These are phyloP conservation scores for Urocolius indicus DNA, from an alignment of 2,113 vertebrate species.

Conservation along the genomic window DNA sequence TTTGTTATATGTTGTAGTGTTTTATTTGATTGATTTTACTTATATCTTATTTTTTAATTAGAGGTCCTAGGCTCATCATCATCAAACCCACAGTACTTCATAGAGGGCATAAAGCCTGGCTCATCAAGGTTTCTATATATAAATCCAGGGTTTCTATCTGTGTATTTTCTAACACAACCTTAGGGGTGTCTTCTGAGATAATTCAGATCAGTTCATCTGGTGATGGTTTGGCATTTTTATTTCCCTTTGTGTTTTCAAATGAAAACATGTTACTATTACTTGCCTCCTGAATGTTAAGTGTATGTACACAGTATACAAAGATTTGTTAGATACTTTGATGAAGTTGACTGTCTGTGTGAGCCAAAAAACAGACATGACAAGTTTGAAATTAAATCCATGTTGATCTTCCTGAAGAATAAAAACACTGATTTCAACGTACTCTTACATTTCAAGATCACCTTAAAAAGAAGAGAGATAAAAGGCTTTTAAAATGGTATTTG, in stretches of 20 bases:
- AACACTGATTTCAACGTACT: neutral
- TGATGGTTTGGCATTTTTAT: neutral
- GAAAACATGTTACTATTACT: neutral
- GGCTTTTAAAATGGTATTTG: neutral
- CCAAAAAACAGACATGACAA: neutral
- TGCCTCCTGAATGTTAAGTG: neutral
- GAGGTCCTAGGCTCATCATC: neutral
- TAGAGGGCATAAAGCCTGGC: neutral
- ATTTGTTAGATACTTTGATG: neutral
- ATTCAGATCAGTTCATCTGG: neutral
- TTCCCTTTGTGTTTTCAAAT: neutral
- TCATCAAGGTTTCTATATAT: neutral
- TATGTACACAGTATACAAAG: neutral
- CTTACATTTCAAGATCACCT: neutral
- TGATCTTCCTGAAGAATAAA: neutral
- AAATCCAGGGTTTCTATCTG: neutral
- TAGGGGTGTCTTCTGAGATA: neutral
- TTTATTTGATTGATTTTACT: neutral
- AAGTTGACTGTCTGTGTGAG: neutral
- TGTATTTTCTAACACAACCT: neutral
- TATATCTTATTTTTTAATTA: neutral
- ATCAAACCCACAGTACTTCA: neutral
- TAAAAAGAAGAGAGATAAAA: neutral
- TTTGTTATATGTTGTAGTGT: neutral
- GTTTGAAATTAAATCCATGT: neutral